Evolutionary conservation across 2,888 invertebrate genomes (phyloP).

Genomic region (Phyllotreta cruciferae): DNA sequence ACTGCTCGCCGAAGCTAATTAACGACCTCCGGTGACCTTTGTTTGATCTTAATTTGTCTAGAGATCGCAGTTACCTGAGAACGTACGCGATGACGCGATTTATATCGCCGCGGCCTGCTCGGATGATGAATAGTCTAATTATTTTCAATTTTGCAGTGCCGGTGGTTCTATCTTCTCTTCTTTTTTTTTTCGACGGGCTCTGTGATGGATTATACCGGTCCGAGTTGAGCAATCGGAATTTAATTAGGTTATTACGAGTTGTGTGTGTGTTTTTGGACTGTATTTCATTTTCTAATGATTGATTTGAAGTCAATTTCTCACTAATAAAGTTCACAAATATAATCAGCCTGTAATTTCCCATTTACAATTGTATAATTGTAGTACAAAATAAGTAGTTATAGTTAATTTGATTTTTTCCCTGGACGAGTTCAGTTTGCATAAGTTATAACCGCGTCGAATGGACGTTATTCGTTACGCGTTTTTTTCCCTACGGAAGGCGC

Average conservation of each 20-base stretch:
- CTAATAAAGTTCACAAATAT: too few species aligned
- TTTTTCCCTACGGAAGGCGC: constrained; percentile 33
- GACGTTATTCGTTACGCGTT: constrained; percentile 35
- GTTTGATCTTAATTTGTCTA: constrained; percentile 28
- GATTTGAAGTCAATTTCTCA: too few species aligned
- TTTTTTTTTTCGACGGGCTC: too few species aligned
- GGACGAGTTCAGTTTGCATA: constrained; percentile 36
- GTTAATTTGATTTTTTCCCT: constrained; percentile 37
- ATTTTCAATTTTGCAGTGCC: too few species aligned
- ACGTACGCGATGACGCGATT: constrained; percentile 5
- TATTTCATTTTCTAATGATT: too few species aligned
- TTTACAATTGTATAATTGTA: constrained; percentile 22
- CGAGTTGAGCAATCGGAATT: too few species aligned
- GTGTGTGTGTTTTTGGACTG: too few species aligned
- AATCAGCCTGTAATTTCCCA: too few species aligned
- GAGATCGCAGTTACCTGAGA: constrained; percentile 16
- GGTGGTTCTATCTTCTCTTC: too few species aligned
- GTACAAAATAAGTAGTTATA: constrained; percentile 29
- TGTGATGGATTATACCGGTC: too few species aligned
- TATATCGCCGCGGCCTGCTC: neutral
- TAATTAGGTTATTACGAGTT: too few species aligned
- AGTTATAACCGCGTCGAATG: constrained; percentile 38
- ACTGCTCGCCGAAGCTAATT: constrained; percentile 18
- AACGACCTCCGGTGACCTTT: constrained; percentile 27
- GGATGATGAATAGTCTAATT: neutral